Percentiles rank a stretch among this genome's conserved stretches.
These are phyloP conservation scores for Hymenochirus boettgeri DNA, from an alignment of 2,113 vertebrate species.

Conservation along the genomic window DNA sequence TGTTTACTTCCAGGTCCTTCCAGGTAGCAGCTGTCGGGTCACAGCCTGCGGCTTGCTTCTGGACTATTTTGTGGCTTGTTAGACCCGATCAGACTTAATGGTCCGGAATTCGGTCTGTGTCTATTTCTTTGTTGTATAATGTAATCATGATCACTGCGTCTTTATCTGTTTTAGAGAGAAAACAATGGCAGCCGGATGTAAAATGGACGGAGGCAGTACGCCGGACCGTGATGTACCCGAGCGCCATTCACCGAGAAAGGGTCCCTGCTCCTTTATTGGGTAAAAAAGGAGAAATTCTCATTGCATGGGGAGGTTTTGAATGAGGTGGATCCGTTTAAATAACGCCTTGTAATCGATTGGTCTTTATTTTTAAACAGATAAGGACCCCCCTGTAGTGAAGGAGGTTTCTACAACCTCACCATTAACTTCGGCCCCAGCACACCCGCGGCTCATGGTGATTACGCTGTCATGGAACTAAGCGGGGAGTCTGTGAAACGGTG, in stretches of 20 bases:
- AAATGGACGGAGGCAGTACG: slow-evolving; percentile 73
- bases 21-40: too few relatives aligned
- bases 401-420: slow-evolving; percentile 74
- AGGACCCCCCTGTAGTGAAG: too few relatives aligned
- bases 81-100: too few relatives aligned
- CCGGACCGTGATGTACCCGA: slow-evolving; percentile 80
- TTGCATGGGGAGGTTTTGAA: too few relatives aligned
- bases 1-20: too few relatives aligned
- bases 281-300: slow-evolving; percentile 55
- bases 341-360: slow-evolving; percentile 66
- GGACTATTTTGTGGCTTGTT: too few relatives aligned
- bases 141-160: too few relatives aligned
- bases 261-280: slow-evolving; percentile 82
- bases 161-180: slow-evolving; percentile 47
- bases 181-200: slow-evolving; percentile 87
- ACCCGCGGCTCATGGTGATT: slow-evolving; percentile 85
- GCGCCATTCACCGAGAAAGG: slow-evolving; percentile 75
- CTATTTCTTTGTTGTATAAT: too few relatives aligned
- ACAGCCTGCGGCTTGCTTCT: too few relatives aligned
- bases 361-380: too few relatives aligned
- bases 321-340: too few relatives aligned
- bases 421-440: slow-evolving; percentile 94
- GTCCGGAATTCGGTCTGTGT: too few relatives aligned
- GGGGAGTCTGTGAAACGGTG: slow-evolving; percentile 87
- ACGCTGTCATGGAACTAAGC: slow-evolving; percentile 86